A percentile compares a stretch with the other conserved stretches of the same genome.
These are phyloP conservation scores for Hartigia nigra DNA, from an alignment of 2,888 invertebrate species.

Conservation along the genomic window DNA sequence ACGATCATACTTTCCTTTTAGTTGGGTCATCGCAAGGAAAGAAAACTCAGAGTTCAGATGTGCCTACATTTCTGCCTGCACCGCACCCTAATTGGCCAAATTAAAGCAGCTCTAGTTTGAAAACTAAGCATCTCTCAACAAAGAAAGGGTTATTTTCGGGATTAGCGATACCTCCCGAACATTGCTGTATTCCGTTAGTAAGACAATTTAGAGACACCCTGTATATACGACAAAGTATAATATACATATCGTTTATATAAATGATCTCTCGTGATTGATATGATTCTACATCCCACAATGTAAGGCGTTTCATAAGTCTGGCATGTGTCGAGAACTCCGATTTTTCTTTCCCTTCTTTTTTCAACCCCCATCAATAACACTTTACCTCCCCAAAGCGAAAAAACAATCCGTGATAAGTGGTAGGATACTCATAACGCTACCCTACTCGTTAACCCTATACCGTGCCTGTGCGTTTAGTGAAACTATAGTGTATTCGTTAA, in stretches of 20 bases:
- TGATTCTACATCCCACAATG: constrained; percentile 30
- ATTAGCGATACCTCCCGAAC: too few species aligned
- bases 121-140: too few species aligned
- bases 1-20: constrained; percentile 30
- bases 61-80: too few species aligned
- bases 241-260: not conserved
- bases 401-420: not conserved
- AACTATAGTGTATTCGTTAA: not conserved
- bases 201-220: too few species aligned
- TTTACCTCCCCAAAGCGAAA: not conserved
- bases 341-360: constrained; percentile 28
- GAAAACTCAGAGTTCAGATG: too few species aligned
- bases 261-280: constrained; percentile 40
- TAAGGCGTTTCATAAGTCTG: constrained; percentile 32
- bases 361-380: constrained; percentile 7
- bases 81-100: too few species aligned
- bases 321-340: constrained; percentile 44
- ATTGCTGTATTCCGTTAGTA: too few species aligned
- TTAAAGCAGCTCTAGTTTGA: too few species aligned
- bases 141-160: too few species aligned
- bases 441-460: not conserved
- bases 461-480: not conserved
- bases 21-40: too few species aligned
- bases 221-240: not conserved
- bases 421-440: not conserved